A percentile compares a stretch with the other conserved stretches of the same genome.
These are phyloP conservation scores for Procambarus virginalis DNA, from an alignment of 1,140 invertebrate genomes.

Conservation along the genomic window DNA sequence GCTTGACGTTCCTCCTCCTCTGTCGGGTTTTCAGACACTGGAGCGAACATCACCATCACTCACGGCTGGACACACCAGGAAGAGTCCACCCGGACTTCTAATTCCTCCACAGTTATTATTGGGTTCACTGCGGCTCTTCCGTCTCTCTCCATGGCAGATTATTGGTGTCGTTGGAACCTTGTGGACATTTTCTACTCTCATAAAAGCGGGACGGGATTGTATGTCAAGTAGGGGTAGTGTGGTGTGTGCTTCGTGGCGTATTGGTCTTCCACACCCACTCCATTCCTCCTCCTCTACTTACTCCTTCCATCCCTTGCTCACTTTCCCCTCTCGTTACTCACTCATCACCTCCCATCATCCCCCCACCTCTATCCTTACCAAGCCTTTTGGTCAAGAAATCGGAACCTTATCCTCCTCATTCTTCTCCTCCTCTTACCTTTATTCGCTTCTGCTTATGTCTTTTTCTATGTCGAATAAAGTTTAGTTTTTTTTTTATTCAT, in stretches of 20 bases:
- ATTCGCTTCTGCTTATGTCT: not conserved
- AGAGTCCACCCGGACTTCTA: not conserved
- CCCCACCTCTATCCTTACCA: too few relatives aligned
- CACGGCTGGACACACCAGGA: not conserved
- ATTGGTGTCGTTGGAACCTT: too few relatives aligned
- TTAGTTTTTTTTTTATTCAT: not conserved
- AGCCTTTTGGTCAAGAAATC: too few relatives aligned
- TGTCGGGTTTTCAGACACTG: not conserved
- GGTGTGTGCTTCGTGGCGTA: too few relatives aligned
- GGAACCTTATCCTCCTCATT: not conserved
- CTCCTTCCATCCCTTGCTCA: not conserved
- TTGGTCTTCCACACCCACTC: not conserved
- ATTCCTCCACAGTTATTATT: not conserved
- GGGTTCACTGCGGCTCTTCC: too few relatives aligned
- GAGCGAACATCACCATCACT: not conserved
- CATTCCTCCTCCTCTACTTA: not conserved
- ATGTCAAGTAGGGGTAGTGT: too few relatives aligned
- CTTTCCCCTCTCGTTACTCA: not conserved
- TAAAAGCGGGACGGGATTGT: too few relatives aligned
- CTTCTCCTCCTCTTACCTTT: not conserved
- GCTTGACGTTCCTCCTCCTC: too few relatives aligned
- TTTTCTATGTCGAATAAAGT: not conserved
- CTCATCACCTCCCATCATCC: not conserved
- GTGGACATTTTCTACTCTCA: too few relatives aligned
- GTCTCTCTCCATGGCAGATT: too few relatives aligned